Percentiles rank a stretch among this genome's conserved stretches.
Evolutionary conservation across 1,140 invertebrate genomes (phyloP).

Genomic region (Neodiprion fabricii): DNA sequence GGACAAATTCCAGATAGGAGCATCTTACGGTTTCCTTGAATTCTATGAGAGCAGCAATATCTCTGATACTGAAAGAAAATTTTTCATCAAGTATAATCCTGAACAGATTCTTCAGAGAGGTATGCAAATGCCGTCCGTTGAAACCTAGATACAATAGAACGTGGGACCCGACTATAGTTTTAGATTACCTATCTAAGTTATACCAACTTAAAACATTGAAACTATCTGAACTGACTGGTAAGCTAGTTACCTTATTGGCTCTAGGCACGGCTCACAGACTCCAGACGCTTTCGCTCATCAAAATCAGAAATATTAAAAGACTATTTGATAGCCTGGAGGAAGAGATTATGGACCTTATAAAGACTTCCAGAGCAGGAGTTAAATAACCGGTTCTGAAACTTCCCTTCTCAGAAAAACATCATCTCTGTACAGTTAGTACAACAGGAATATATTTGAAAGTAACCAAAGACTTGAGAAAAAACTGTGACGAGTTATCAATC

Average conservation of each 20-base stretch:
- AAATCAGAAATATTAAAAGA: slow-evolving; percentile 24
- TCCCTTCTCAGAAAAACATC: slow-evolving; percentile 13
- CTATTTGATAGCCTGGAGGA: background rate
- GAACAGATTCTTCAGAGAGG: too few species aligned
- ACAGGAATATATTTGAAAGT: too few species aligned
- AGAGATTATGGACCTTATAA: slow-evolving; percentile 18
- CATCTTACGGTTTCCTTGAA: too few species aligned
- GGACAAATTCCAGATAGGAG: too few species aligned
- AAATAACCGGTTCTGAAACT: slow-evolving; percentile 14
- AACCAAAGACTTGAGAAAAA: background rate
- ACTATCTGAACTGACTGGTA: slow-evolving; percentile 8
- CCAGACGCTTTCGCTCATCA: slow-evolving; percentile 24
- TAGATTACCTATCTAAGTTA: slow-evolving; percentile 21
- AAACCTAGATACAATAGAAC: too few species aligned
- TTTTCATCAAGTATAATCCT: too few species aligned
- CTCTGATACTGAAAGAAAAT: too few species aligned
- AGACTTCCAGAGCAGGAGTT: background rate
- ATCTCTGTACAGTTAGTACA: slow-evolving; percentile 13
- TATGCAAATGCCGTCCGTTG: too few species aligned
- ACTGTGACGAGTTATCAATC: slow-evolving; percentile 26
- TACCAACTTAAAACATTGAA: slow-evolving; percentile 17
- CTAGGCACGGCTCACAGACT: background rate
- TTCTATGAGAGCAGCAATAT: too few species aligned
- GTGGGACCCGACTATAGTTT: too few species aligned
- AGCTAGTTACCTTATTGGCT: slow-evolving; percentile 11